Conservation (phyloP, 2,888 invertebrate genomes). For the Candidula unifasciata region DNA sequence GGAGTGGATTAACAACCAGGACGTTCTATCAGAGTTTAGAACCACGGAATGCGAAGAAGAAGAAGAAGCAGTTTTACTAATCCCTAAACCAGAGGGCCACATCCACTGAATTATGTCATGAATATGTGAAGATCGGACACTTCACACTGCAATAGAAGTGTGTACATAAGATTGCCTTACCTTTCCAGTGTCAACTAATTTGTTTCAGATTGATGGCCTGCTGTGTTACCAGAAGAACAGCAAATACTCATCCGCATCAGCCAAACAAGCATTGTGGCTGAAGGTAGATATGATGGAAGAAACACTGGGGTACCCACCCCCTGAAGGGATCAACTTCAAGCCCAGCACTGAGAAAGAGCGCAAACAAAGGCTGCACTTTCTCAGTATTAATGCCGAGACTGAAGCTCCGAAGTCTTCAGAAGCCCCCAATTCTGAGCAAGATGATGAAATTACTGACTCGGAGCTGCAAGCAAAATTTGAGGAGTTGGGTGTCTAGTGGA, state of each 20-base stretch:
- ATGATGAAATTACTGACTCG: background rate
- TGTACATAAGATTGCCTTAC: background rate
- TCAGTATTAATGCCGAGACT: background rate
- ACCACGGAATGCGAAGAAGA: no score
- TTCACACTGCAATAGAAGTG: no score
- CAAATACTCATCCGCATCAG: constrained; percentile 86
- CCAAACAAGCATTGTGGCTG: constrained; percentile 93
- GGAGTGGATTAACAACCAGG: no score
- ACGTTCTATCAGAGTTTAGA: no score
- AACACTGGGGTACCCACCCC: constrained; percentile 45
- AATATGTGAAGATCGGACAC: no score
- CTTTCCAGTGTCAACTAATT: background rate
- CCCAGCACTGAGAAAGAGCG: constrained; percentile 47
- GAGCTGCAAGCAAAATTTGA: background rate
- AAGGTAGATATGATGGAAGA: constrained; percentile 91
- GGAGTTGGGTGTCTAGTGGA: background rate
- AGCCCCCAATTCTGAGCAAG: constrained; percentile 9
- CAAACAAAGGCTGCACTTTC: constrained; percentile 47
- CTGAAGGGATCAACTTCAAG: constrained; percentile 27
- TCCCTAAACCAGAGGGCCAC: no score
- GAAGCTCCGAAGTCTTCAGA: background rate
- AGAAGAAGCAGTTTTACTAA: no score
- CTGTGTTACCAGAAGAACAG: constrained; percentile 91
- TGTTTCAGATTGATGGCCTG: constrained; percentile 86
- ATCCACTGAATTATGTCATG: no score